Base-by-base conservation (phyloP, 2,113 vertebrate genomes). In the Conger conger region DNA sequence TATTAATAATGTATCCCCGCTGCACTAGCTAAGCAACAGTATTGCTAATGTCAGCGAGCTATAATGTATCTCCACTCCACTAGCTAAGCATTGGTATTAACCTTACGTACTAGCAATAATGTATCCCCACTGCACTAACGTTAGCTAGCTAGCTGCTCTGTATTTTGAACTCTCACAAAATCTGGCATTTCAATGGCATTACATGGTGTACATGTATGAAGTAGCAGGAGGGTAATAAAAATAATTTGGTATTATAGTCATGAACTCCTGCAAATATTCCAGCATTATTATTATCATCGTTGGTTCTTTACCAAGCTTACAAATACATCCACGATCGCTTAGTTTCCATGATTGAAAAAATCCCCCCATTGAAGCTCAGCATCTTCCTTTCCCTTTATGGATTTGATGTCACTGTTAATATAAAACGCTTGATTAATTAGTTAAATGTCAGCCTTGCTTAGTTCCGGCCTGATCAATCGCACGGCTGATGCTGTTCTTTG, bases 361-460 rank as follows among this genome's bases (percentile, higher is more conserved):
- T 73, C 60, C 57, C 15, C 38, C 27, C 1, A 18, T 80, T 33
- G 30, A 35, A 79, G 50, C 37, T 63, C 2, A 60, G 20, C n/a
- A 11, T 18, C 16, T 11, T 7, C 2, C 82, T 27, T 18, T 84
- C 50, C 36, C 37, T 85, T 27, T 17, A 37, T 38, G 35, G 77
- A 45, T 80, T 81, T 81, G 30, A 23, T 50, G 17, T 50, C 18
- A 73, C 33, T 35, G 35, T 37, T 79, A 27, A 73, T 81, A 37
- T n/a, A 38, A 37, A 20, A 68, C 11, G 27, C 54, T 0, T 11
- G 27, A 68, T 83, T 76, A 83, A 83, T 83, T 83, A 82, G 45
- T 68, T 73, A 83, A 83, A 81, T 81, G 60, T 85, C 78, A 85
- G 33, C 40, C 11, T 16, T 30, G 57, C 79, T 5, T 57, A 27